Base-by-base conservation (phyloP, 1,140 invertebrate genomes). In the Cotesia vestalis region DNA sequence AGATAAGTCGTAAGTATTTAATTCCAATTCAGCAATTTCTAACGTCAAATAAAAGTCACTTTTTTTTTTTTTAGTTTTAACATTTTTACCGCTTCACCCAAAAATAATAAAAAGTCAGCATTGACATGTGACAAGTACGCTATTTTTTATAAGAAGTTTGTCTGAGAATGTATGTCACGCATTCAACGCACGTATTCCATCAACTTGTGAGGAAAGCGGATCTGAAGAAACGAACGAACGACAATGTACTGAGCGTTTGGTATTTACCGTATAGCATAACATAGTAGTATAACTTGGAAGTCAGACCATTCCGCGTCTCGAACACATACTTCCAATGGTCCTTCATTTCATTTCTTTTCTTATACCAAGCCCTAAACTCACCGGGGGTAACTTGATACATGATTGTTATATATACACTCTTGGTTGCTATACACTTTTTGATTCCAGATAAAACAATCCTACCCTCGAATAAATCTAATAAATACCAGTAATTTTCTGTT, bases 131-230 rank as follows among this genome's bases (percentile, higher is more conserved):
- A 66, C 40, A 66, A 40, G 8, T n/a, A 36, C 17, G 14, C 27
- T 38, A 38, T 66, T 34, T 36, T 14, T n/a, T 53, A 66, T 17
- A 14, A 51, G n/a, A 40, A 46, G 61, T 11, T 40, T 38, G 60
- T 17, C 27, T 61, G 66, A 36, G n/a, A 53, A 53, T 55, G 36
- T 59, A n/a, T 67, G 36, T 51, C 55, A 66, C 51, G 34, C 11
- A 74, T 53, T 74, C 73, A 46, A 74, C 62, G 69, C 73, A 74
- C 68, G 73, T 74, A 74, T 74, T 74, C 68, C 73, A 74, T 74
- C 73, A 74, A 52, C 27, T 53, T 60, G 53, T 12, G 40, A 40
- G 36, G 63, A 51, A 71, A 71, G 63, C 46, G 69, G 69, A 71
- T 46, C 51, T 69, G 9, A 12, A 69, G 40, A 46, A 46, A 46